phyloP scores from a whole-genome alignment of 64 coral and sea anemone genomes.

The Montipora efflorescens region DNA sequence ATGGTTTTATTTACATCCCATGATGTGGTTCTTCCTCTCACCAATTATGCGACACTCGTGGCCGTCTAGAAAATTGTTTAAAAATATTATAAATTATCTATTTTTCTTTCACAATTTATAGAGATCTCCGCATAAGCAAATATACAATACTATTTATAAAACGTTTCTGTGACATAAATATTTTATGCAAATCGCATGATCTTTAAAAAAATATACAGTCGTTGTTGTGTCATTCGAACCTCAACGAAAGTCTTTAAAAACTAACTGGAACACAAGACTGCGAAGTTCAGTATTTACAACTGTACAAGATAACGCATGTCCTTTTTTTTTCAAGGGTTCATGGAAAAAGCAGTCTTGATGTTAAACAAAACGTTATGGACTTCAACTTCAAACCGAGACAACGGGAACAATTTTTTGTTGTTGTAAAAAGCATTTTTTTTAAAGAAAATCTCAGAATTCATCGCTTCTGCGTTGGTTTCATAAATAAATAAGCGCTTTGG shows the following conservation, averaged over 20 bases:
- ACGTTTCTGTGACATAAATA: conserved; percentile 54
- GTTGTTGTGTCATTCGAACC: background rate
- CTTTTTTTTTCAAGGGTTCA: background rate
- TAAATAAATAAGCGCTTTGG: conserved; percentile 50
- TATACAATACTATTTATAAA: conserved; percentile 64
- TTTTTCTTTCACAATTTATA: conserved; percentile 61
- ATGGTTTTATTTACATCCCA: conserved; percentile 56
- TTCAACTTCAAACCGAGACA: background rate
- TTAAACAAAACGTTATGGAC: conserved; percentile 12
- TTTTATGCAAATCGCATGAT: conserved; percentile 51
- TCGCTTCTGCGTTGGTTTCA: conserved; percentile 15
- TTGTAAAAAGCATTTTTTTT: background rate
- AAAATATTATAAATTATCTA: conserved; percentile 67
- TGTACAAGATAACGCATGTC: conserved; percentile 17
- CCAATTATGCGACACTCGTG: conserved; percentile 40
- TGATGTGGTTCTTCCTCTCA: conserved; percentile 9
- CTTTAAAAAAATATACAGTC: conserved; percentile 52
- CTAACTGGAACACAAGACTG: conserved; percentile 33
- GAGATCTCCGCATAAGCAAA: conserved; percentile 66
- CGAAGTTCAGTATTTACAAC: conserved; percentile 44
- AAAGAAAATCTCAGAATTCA: conserved; percentile 2
- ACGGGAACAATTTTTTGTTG: background rate
- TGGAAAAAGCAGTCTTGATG: conserved; percentile 18
- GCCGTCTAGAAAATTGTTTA: conserved; percentile 49
- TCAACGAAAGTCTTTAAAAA: conserved; percentile 20